Percentiles rank a stretch among this genome's conserved stretches.
Conservation (phyloP, 2,888 invertebrate species). For the Acrobeloides nanus region DNA sequence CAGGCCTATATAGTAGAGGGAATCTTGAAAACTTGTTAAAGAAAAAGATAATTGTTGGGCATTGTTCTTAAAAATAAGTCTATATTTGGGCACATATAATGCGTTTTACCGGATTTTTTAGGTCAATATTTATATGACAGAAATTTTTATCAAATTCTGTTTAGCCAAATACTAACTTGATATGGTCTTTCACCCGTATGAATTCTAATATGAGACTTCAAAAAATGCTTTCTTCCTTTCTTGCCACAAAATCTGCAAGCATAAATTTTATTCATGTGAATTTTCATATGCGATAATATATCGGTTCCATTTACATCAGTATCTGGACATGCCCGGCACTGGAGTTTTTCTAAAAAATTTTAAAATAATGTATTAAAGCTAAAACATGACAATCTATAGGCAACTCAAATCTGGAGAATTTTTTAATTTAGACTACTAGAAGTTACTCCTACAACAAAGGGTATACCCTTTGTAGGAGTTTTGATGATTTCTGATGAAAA, state of each 20-base stretch:
- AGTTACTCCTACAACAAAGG: constrained; percentile 27
- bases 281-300: constrained; percentile 26
- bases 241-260: constrained; percentile 42
- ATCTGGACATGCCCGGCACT: constrained; percentile 30
- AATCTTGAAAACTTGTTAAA: too few relatives aligned
- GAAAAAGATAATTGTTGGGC: too few relatives aligned
- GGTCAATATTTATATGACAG: too few relatives aligned
- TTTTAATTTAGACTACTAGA: too few relatives aligned
- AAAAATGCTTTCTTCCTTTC: constrained; percentile 32
- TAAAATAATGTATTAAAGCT: constrained; percentile 23
- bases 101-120: neutral
- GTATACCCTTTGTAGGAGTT: too few relatives aligned
- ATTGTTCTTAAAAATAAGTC: too few relatives aligned
- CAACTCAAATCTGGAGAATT: constrained; percentile 11
- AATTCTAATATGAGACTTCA: constrained; percentile 34
- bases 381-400: neutral
- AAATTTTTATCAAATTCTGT: too few relatives aligned
- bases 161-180: too few relatives aligned
- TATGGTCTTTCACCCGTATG: constrained; percentile 41
- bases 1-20: too few relatives aligned
- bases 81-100: too few relatives aligned
- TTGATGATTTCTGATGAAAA: too few relatives aligned
- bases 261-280: constrained; percentile 35
- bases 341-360: constrained; percentile 28
- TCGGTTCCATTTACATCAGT: constrained; percentile 25